phyloP scores from a whole-genome alignment of 1,140 invertebrate species.

The Nomia melanderi region DNA sequence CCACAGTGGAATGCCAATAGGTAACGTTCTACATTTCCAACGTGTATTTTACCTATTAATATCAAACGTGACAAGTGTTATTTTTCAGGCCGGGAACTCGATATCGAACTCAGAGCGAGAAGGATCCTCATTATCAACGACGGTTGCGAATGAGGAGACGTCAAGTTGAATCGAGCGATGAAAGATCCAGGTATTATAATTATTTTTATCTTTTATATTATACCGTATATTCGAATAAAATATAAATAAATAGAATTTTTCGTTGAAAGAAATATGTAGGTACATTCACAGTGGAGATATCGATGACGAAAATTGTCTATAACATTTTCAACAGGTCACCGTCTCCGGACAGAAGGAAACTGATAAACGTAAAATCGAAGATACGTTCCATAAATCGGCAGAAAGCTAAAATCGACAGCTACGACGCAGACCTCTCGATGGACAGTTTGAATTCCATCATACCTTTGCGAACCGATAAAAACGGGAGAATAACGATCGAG shows the following conservation, averaged over 20 bases:
- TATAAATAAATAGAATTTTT: no score
- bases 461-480: slow-evolving; percentile 70
- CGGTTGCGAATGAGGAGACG: slow-evolving; percentile 82
- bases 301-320: not conserved
- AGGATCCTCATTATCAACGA: slow-evolving; percentile 87
- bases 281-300: no score
- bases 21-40: slow-evolving; percentile 52
- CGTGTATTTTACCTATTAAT: not conserved
- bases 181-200: slow-evolving; percentile 71
- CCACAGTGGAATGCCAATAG: slow-evolving; percentile 77
- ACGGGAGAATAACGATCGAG: slow-evolving; percentile 69
- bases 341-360: slow-evolving; percentile 71
- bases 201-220: no score
- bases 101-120: slow-evolving; percentile 89
- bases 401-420: slow-evolving; percentile 67
- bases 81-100: slow-evolving; percentile 83
- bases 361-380: slow-evolving; percentile 67
- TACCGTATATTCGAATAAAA: no score
- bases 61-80: slow-evolving; percentile 25
- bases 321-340: slow-evolving; percentile 65
- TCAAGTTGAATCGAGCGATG: slow-evolving; percentile 74
- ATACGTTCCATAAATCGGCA: slow-evolving; percentile 58
- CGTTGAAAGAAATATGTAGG: no score
- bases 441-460: slow-evolving; percentile 74
- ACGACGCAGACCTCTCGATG: slow-evolving; percentile 75